Conservation (phyloP, 2,113 vertebrate species). For the Amia ocellicauda region DNA sequence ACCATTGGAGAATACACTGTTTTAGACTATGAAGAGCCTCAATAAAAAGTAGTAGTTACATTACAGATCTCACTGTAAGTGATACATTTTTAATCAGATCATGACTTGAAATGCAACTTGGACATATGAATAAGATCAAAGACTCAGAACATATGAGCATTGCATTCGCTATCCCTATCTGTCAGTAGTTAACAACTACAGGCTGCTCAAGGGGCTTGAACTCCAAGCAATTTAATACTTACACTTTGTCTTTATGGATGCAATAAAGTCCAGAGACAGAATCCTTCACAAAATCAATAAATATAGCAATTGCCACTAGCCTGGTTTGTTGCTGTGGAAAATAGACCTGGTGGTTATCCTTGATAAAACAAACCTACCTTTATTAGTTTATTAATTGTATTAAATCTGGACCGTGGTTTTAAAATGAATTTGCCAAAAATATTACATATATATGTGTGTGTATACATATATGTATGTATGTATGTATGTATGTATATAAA, state of each 20-base stretch:
- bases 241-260: constrained; percentile 40
- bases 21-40: too few species aligned
- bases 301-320: constrained; percentile 42
- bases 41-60: too few species aligned
- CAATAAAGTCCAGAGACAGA: constrained; percentile 35
- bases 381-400: not conserved
- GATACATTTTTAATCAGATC: constrained; percentile 10
- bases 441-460: too few species aligned
- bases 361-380: not conserved
- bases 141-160: constrained; percentile 2
- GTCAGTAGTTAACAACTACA: constrained; percentile 10
- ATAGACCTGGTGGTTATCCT: constrained; percentile 11
- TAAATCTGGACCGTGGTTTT: not conserved
- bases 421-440: too few species aligned
- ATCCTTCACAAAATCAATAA: constrained; percentile 37
- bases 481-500: too few species aligned
- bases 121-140: constrained; percentile 2
- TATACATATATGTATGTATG: too few species aligned
- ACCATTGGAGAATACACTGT: too few species aligned
- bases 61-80: not conserved
- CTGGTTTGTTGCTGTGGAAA: constrained; percentile 45
- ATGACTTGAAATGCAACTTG: not conserved
- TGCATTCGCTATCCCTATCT: constrained; percentile 9
- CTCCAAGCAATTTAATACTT: constrained; percentile 33
- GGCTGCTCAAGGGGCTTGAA: not conserved